A percentile compares a stretch with the other conserved stretches of the same genome.
phyloP scores from a whole-genome alignment of 2,888 invertebrate genomes.

The Archaeoteleia sp. region DNA sequence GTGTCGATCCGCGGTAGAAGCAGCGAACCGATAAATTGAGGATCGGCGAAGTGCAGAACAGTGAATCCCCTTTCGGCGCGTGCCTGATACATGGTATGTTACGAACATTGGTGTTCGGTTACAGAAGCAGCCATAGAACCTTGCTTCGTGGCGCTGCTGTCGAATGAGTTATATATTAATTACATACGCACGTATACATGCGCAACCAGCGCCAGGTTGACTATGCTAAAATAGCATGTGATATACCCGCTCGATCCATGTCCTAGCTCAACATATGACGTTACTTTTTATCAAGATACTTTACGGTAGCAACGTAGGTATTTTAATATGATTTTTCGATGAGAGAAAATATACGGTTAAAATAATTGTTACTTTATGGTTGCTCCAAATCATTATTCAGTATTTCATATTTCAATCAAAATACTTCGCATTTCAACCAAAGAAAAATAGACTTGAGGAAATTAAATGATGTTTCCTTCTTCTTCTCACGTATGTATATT shows the following conservation, averaged over 20 bases:
- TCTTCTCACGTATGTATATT: no score
- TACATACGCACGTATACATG: conserved; percentile 30
- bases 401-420: no score
- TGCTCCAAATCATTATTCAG: no score
- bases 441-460: no score
- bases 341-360: no score
- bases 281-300: not conserved
- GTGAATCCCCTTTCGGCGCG: conserved; percentile 52
- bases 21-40: conserved; percentile 51
- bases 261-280: conserved; percentile 40
- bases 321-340: no score
- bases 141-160: conserved; percentile 44
- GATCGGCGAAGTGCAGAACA: conserved; percentile 35
- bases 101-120: conserved; percentile 36
- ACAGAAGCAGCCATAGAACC: conserved; percentile 51
- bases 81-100: conserved; percentile 43
- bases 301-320: no score
- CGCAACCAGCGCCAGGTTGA: conserved; percentile 50
- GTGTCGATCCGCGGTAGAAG: conserved; percentile 29
- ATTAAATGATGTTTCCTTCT: no score
- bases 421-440: no score
- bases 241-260: conserved; percentile 49
- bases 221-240: conserved; percentile 35
- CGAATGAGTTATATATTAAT: conserved; percentile 54
- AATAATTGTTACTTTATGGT: no score